Evolutionary conservation across 2,888 invertebrate genomes (phyloP), one percentile per base, ranked within the genome.

Genomic region (Ctena decussata): DNA sequence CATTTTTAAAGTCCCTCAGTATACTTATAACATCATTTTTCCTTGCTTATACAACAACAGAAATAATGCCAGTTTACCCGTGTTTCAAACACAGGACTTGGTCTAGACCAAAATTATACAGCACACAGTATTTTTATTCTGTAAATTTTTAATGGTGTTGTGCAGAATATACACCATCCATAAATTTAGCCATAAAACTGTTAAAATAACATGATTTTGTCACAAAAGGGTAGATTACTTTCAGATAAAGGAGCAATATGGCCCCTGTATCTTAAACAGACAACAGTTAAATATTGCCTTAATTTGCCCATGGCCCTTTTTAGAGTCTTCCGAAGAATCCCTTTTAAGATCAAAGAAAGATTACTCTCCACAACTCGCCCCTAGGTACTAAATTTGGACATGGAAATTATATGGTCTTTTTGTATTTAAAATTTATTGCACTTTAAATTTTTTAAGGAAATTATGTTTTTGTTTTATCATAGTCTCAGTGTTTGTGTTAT

Each of bases 391-490:
- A 32, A 53, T 11, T 1, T 65, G 35, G 32, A 35, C 35, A 35
- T 11, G 21, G 11, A 65, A 65, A 65, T 65, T 65, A 35, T 35
- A 35, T 35, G 32, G 65, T 21, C 65, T 30, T 65, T 65, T 35
- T 35, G 65, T 65, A 18, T 65, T 65, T 65, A n/a, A 65, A 35
- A 65, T 65, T 65, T 65, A 65, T 65, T 32, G 65, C 65, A 3
- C 65, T 35, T 21, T 35, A 65, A 65, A 35, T 35, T 30, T 6
- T 35, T 32, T 65, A 8, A 30, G 65, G 32, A 65, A 65, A 65
- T 35, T 32, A 35, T 65, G 11, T 65, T 35, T 53, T 46, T 46
- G 46, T 46, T 8, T 8, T n/a, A n/a, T n/a, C n/a, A n/a, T n/a
- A n/a, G n/a, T n/a, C n/a, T n/a, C n/a, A n/a, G n/a, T n/a, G n/a